These are phyloP conservation scores for Cavia porcellus DNA, from an alignment of 2,113 vertebrate genomes.

Conservation along the genomic window DNA sequence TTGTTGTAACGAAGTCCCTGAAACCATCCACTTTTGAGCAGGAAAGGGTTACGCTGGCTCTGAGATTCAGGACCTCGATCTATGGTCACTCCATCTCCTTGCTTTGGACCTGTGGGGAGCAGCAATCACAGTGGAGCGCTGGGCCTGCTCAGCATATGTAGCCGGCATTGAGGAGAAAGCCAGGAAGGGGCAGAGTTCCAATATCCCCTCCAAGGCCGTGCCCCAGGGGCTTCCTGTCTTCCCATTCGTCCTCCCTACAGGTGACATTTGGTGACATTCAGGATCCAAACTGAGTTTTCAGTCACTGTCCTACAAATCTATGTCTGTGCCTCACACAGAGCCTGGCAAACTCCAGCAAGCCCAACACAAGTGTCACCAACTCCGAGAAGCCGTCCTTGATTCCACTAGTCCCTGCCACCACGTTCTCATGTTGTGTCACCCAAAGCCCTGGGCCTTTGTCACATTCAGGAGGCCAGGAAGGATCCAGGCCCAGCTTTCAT, in stretches of 20 bases:
- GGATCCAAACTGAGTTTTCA: too few relatives aligned
- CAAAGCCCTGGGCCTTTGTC: not conserved
- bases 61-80: not conserved
- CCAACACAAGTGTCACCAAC: not conserved
- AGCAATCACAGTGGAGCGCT: too few relatives aligned
- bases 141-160: not conserved
- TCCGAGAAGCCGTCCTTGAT: conserved; percentile 24
- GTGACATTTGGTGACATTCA: not conserved
- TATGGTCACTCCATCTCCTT: not conserved
- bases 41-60: not conserved
- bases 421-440: not conserved
- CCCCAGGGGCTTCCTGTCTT: not conserved
- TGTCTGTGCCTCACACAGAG: not conserved
- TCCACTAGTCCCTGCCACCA: not conserved
- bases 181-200: too few relatives aligned
- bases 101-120: not conserved
- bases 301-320: not conserved
- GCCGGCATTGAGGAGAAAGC: not conserved
- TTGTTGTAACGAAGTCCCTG: not conserved
- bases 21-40: not conserved
- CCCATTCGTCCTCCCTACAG: not conserved
- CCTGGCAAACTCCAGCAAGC: not conserved
- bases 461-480: not conserved
- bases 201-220: too few relatives aligned
- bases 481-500: not conserved